Conservation (phyloP, 2,797 vertebrate species). For the Buphagus erythrorhynchus region DNA sequence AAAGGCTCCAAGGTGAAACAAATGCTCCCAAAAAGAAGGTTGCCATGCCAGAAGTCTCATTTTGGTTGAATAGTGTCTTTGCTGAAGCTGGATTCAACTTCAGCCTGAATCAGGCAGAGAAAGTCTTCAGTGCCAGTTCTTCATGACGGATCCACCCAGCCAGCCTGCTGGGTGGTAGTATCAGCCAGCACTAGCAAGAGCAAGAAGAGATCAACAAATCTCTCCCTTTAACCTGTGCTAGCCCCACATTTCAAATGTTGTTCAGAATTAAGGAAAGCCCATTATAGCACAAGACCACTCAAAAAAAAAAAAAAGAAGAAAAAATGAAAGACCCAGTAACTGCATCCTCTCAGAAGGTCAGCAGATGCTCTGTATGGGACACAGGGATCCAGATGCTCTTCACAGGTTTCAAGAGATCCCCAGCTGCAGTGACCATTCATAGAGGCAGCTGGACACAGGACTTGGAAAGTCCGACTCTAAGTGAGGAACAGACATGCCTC, state of each 20-base stretch:
- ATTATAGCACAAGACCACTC: not conserved
- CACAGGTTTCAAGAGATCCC: not conserved
- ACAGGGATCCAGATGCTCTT: not conserved
- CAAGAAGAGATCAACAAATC: not conserved
- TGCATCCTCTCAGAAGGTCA: not conserved
- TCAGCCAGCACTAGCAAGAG: not conserved
- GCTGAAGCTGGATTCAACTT: not conserved
- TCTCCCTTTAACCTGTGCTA: not conserved
- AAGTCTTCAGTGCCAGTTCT: not conserved
- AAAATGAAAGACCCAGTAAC: not conserved
- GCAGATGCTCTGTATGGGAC: not conserved
- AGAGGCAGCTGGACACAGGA: not conserved
- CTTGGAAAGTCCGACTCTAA: not conserved
- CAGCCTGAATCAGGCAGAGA: not conserved
- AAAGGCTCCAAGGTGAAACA: not conserved
- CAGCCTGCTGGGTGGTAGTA: too few relatives aligned
- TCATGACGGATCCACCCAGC: rapidly evolving
- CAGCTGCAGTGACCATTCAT: rapidly evolving
- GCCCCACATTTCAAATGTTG: not conserved
- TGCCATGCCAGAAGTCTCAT: not conserved
- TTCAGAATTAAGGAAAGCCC: not conserved
- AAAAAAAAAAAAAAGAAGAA: not conserved
- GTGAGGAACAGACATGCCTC: not conserved
- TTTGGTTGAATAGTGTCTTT: not conserved
- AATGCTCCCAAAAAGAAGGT: not conserved